Evolutionary conservation across 2,113 vertebrate genomes (phyloP), one percentile per base, ranked within the genome.

Genomic region (Anoplopoma fimbria): DNA sequence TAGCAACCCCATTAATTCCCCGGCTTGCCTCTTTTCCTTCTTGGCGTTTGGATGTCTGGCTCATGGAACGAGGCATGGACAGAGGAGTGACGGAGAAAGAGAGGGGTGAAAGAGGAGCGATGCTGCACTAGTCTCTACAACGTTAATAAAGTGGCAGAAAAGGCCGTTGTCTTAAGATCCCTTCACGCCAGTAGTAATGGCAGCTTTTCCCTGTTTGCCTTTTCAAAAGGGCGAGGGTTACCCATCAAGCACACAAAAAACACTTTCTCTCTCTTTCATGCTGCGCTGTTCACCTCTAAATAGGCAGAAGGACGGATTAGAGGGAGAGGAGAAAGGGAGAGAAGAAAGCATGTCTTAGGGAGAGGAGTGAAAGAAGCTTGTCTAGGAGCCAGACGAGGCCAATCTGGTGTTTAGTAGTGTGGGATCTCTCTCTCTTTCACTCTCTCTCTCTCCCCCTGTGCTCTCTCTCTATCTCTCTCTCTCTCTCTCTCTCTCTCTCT

Each of bases 261-360:
- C 84, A 92, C 90, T 93, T 89, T 94, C 88, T 90, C 89, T 84
- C 79, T 75, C 88, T 86, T 91, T 92, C 93, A 92, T 34, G 80
- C 89, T 75, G 89, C 23, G 90, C 92, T 85, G 92, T 93, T 94
- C 92, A 88, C 91, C 88, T 91, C 91, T 90, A 93, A 93, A 93
- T 86, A 83, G 90, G 88, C 89, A 94, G 90, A 92, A 91, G 92
- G 89, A 91, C 90, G 87, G 92, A 94, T 94, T 94, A 93, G 90
- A 90, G 81, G 67, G 83, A 72, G 81, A 71, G 83, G 87, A 91
- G 88, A 90, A 88, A 84, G 78, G 82, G 65, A 49, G 71, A 90
- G 87, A 88, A 91, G 83, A 91, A 93, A 93, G 91, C 92, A 83
- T 25, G 89, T 93, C 88, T 91, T 79, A 75, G 87, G 69, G 83